Percentiles rank a stretch among this genome's conserved stretches.
phyloP scores from a whole-genome alignment of 2,797 vertebrate species.

The Lindbergichthys nudifrons region DNA sequence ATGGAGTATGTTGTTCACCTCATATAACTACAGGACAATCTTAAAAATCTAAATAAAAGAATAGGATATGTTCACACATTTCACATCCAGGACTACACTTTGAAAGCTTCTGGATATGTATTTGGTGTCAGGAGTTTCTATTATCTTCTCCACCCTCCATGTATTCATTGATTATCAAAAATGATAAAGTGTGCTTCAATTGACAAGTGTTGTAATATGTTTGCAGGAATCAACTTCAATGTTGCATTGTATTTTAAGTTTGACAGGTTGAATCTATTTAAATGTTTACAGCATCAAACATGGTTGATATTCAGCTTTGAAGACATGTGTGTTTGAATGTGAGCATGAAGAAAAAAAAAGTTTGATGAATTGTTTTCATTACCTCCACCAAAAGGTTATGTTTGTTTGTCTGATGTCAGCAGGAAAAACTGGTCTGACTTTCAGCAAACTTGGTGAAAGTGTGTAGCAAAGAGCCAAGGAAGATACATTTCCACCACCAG shows the following conservation, averaged over 20 bases:
- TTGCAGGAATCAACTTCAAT: background rate
- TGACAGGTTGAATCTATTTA: too few species aligned
- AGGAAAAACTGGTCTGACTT: too few species aligned
- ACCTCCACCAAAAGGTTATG: too few species aligned
- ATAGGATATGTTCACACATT: background rate
- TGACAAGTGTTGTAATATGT: background rate
- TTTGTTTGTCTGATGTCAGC: too few species aligned
- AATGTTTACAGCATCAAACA: constrained; percentile 28
- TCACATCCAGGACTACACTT: background rate
- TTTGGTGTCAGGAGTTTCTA: background rate
- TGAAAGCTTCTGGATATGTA: background rate
- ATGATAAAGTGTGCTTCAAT: background rate
- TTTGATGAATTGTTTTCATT: background rate
- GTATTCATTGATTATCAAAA: background rate
- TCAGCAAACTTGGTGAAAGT: too few species aligned
- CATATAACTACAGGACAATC: background rate
- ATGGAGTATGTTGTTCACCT: background rate
- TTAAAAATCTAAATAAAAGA: background rate
- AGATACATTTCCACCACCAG: constrained; percentile 48
- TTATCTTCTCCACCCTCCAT: constrained; percentile 4
- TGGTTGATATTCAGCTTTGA: background rate
- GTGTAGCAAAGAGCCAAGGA: too few species aligned
- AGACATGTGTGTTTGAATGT: background rate
- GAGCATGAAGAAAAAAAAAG: background rate
- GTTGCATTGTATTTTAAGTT: too few species aligned